Evolutionary conservation across 2,797 vertebrate genomes (phyloP), one percentile per base, ranked within the genome.

Genomic region (Leucoraja ocellata): DNA sequence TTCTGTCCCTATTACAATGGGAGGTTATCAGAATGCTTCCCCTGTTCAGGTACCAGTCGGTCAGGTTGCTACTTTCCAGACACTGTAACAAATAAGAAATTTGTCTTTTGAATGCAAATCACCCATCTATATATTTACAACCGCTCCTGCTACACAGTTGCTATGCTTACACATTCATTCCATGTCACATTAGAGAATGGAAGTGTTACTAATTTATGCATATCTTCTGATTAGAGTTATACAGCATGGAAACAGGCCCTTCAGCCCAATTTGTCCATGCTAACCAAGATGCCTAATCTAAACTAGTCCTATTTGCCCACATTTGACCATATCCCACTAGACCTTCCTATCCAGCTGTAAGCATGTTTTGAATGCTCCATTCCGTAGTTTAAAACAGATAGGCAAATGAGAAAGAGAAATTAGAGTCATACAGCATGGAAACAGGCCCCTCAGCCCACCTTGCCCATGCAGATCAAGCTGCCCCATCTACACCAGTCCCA

Each of bases 1-100:
- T 95, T 99, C 99, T 1, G 98, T 99, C 93, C 99, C 99, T 0
- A 99, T 99, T 95, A 99, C 99, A 39, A 99, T 99, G 98, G 99
- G 99, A 84, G 99, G 99, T 46, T 99, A 99, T 94, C 96, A 98
- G 94, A 99, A 99, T 76, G 99, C 98, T 9, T 99, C 99, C 94
- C 96, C 98, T 93, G 98, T 99, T 25, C 99, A 99, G 98, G 99
- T 99, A 97, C 8, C 39, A 54, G 39, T 2, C 13, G 63, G 77
- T 28, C 11, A 65, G 68, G 21, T 8, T 39, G 25, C 1, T 93
- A 23, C 36, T 10, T 65, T 14, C 16, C 8, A 23, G 1, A 71
- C 4, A 68, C 10, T 68, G 46, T 65, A 65, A 88, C 68, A 25
- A 36, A 88, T 88, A 36, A 88, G 36, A 63, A 6, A 13, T 63